Percentiles rank a stretch among this genome's conserved stretches.
Conservation (phyloP, 2,113 vertebrate genomes). For the Trachemys scripta region DNA sequence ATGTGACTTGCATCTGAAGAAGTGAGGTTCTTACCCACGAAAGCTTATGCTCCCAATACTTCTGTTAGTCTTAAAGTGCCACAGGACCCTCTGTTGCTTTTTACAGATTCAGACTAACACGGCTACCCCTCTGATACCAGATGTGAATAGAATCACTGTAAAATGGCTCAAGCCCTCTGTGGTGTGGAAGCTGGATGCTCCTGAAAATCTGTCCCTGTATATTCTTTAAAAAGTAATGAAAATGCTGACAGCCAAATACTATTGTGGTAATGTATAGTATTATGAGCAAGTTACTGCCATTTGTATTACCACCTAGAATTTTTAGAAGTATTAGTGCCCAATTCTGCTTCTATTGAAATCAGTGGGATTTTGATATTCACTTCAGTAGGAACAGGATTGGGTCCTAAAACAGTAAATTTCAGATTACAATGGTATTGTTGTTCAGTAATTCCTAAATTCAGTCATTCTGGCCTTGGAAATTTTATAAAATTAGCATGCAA, state of each 20-base stretch:
- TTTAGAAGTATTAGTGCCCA: slow-evolving; percentile 57
- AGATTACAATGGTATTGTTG: slow-evolving; percentile 46
- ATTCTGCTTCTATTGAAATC: slow-evolving; percentile 32
- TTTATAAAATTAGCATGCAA: slow-evolving; percentile 40
- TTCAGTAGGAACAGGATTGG: slow-evolving; percentile 18
- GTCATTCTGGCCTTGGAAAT: slow-evolving; percentile 32
- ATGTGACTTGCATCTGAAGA: background rate
- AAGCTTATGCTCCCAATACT: too few species aligned
- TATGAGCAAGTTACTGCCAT: slow-evolving; percentile 48
- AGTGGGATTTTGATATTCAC: slow-evolving; percentile 54
- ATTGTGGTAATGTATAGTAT: background rate
- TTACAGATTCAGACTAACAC: too few species aligned
- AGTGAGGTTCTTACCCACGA: too few species aligned
- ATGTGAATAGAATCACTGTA: background rate
- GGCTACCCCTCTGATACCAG: too few species aligned
- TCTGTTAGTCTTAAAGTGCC: too few species aligned
- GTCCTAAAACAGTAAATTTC: slow-evolving; percentile 52
- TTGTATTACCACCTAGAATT: slow-evolving; percentile 59
- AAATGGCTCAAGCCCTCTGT: slow-evolving; percentile 14
- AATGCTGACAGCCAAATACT: slow-evolving; percentile 26
- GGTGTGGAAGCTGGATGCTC: slow-evolving; percentile 32
- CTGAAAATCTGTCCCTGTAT: background rate
- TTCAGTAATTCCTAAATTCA: slow-evolving; percentile 39
- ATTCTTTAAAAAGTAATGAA: background rate
- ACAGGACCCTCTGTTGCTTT: too few species aligned